These are phyloP conservation scores for Trematomus loennbergii DNA, from an alignment of 2,113 vertebrate genomes.

Conservation along the genomic window DNA sequence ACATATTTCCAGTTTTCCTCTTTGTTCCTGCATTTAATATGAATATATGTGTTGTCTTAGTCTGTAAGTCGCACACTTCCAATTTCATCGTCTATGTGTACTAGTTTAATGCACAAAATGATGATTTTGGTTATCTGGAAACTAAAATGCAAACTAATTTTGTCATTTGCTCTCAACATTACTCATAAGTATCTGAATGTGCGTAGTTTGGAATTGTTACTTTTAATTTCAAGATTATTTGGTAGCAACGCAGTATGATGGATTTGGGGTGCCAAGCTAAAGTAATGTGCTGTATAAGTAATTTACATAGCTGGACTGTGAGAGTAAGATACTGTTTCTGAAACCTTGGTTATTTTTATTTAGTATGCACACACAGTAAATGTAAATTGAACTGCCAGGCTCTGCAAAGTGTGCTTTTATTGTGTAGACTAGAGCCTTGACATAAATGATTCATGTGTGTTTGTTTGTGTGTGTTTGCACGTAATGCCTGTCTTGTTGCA, in stretches of 20 bases:
- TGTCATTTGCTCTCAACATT: not conserved
- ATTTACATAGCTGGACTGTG: constrained; percentile 35
- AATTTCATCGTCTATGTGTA: not conserved
- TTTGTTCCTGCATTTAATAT: not conserved
- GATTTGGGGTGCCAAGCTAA: constrained; percentile 19
- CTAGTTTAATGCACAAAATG: not conserved
- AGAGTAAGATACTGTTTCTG: constrained; percentile 36
- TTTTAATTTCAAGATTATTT: constrained; percentile 2
- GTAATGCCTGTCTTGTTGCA: not conserved
- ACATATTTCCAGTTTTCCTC: constrained; percentile 9
- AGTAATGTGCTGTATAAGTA: not conserved
- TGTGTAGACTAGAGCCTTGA: constrained; percentile 20
- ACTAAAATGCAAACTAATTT: not conserved
- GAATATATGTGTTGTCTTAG: constrained; percentile 9
- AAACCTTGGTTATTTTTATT: constrained; percentile 40
- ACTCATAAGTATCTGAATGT: no score
- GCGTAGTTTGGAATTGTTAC: not conserved
- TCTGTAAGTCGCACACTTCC: not conserved
- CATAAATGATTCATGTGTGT: constrained; percentile 1
- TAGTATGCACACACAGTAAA: constrained; percentile 23
- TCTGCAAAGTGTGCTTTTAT: constrained; percentile 28
- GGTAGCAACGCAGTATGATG: not conserved
- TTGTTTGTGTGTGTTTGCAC: not conserved
- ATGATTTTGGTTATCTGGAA: not conserved
- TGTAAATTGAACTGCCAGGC: constrained; percentile 42